Percentiles rank a stretch among this genome's conserved stretches.
Conservation (phyloP, 2,113 vertebrate genomes). For the Eclectus roratus region DNA sequence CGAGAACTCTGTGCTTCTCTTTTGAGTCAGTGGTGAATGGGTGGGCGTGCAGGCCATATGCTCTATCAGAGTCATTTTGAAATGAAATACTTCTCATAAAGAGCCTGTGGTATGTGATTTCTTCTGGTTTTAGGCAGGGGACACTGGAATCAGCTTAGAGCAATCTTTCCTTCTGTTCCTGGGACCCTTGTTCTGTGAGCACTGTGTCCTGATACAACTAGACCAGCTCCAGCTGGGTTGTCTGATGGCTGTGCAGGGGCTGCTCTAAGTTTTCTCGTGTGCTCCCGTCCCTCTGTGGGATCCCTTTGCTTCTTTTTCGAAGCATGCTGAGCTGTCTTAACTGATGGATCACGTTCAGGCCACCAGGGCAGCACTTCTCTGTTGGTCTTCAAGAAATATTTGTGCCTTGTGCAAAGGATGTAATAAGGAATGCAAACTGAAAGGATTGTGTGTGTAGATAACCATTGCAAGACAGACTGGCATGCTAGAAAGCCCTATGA, state of each 20-base stretch:
- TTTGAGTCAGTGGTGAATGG: neutral
- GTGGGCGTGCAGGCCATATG: neutral
- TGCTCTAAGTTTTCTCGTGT: rapidly evolving
- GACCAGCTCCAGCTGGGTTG: neutral
- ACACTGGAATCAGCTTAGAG: neutral
- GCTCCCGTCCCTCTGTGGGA: neutral
- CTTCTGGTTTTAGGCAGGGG: neutral
- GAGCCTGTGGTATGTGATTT: neutral
- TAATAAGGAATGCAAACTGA: neutral
- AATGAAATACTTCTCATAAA: neutral
- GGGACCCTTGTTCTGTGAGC: neutral
- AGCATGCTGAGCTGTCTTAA: neutral
- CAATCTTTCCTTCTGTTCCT: rapidly evolving
- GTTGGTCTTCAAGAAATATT: neutral
- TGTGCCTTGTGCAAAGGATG: rapidly evolving
- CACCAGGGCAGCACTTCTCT: neutral
- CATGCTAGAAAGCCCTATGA: neutral
- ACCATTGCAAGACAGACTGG: neutral
- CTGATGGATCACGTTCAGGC: neutral
- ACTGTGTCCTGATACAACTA: rapidly evolving
- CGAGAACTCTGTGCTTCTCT: neutral
- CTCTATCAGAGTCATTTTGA: neutral
- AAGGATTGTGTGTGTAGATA: neutral
- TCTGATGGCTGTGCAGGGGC: rapidly evolving
- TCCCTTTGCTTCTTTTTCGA: neutral